These are phyloP conservation scores for Heliconius eleuchia DNA, from an alignment of 1,140 invertebrate species.

Conservation along the genomic window DNA sequence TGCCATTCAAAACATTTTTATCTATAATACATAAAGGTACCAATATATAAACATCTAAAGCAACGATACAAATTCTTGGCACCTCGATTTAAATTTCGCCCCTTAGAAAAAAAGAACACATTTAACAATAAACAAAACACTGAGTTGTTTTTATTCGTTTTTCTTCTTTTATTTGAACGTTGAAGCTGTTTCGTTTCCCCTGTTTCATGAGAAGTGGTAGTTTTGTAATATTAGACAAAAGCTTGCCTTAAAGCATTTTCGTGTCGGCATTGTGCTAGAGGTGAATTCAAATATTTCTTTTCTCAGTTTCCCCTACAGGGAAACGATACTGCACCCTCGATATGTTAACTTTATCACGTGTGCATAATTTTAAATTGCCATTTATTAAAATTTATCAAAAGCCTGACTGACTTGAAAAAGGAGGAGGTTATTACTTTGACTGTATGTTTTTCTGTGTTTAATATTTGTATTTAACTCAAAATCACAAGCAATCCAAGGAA, in stretches of 20 bases:
- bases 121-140: neutral
- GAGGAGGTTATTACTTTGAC: too few species aligned
- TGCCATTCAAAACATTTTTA: too few species aligned
- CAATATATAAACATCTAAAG: too few species aligned
- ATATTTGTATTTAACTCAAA: neutral
- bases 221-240: slow-evolving; percentile 35
- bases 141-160: neutral
- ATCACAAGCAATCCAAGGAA: neutral
- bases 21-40: too few species aligned
- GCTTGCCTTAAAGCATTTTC: slow-evolving; percentile 41
- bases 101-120: neutral
- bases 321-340: slow-evolving; percentile 31
- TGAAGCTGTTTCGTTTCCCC: slow-evolving; percentile 7
- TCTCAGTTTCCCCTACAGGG: slow-evolving; percentile 27
- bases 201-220: slow-evolving; percentile 20
- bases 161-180: slow-evolving; percentile 13
- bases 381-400: slow-evolving; percentile 26
- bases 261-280: slow-evolving; percentile 36
- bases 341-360: slow-evolving; percentile 35
- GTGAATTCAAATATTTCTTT: slow-evolving; percentile 39
- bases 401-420: too few species aligned
- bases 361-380: slow-evolving; percentile 24
- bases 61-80: too few species aligned
- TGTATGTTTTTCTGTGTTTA: neutral
- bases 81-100: too few species aligned